Evolutionary conservation across 2,797 vertebrate genomes (phyloP).

Genomic region (Melanogrammus aeglefinus): DNA sequence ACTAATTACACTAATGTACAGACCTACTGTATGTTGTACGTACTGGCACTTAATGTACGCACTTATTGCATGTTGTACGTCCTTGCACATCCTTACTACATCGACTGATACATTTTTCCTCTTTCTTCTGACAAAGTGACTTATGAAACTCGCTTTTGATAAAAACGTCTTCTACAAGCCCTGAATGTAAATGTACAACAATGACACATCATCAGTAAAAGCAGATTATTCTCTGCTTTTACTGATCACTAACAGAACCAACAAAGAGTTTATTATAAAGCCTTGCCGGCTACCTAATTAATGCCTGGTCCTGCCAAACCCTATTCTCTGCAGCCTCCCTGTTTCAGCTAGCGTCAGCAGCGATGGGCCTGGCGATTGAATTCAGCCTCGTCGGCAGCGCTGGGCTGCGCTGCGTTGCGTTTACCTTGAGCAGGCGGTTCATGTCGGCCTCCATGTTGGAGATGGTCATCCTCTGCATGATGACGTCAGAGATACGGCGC

Average conservation of each 20-base stretch:
- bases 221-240: background rate
- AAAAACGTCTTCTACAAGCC: no score
- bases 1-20: no score
- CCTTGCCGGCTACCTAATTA: no score
- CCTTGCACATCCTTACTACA: no score
- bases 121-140: no score
- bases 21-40: no score
- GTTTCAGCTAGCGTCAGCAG: background rate
- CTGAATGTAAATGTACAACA: background rate
- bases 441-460: conserved; percentile 98
- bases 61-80: no score
- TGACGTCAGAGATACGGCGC: conserved; percentile 87
- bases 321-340: background rate
- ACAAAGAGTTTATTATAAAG: background rate
- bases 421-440: conserved; percentile 92
- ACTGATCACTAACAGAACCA: background rate
- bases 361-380: background rate
- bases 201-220: background rate
- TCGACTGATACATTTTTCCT: no score
- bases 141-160: no score
- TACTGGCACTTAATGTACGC: no score
- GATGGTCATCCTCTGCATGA: conserved; percentile 98
- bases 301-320: background rate
- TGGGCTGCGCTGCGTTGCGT: background rate
- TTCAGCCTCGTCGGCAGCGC: background rate